A percentile compares a stretch with the other conserved stretches of the same genome.
Conservation (phyloP, 2,888 invertebrate genomes). For the Diarsia dahlii region DNA sequence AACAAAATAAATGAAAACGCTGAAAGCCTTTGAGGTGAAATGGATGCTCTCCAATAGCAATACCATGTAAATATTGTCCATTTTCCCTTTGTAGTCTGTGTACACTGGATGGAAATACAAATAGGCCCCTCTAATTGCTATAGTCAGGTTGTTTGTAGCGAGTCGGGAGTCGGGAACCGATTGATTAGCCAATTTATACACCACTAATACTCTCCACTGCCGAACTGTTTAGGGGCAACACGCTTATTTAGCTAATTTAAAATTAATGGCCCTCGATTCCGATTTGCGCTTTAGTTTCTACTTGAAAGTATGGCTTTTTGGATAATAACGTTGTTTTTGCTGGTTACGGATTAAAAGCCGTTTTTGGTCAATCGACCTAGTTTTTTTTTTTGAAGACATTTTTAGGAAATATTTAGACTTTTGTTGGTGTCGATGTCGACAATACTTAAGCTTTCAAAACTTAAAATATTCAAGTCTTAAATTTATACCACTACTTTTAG, state of each 20-base stretch:
- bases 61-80: slow-evolving; percentile 42
- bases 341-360: slow-evolving; percentile 13
- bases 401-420: neutral
- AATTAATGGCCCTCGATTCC: slow-evolving; percentile 26
- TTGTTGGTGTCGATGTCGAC: neutral
- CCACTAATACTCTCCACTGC: slow-evolving; percentile 72
- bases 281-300: slow-evolving; percentile 25
- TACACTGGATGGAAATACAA: slow-evolving; percentile 62
- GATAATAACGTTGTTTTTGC: neutral
- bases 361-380: neutral
- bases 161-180: slow-evolving; percentile 71
- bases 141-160: slow-evolving; percentile 76
- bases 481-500: slow-evolving; percentile 1
- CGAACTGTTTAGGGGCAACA: slow-evolving; percentile 48
- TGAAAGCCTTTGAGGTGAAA: slow-evolving; percentile 39
- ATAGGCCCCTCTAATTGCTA: slow-evolving; percentile 77
- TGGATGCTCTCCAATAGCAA: slow-evolving; percentile 20
- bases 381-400: neutral
- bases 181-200: slow-evolving; percentile 86
- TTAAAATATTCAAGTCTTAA: slow-evolving; percentile 12
- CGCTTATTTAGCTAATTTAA: slow-evolving; percentile 55
- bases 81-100: slow-evolving; percentile 49
- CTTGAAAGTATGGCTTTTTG: slow-evolving; percentile 6
- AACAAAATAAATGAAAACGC: slow-evolving; percentile 29
- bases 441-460: neutral